Base-by-base conservation (phyloP, 2,797 vertebrate genomes). In the Microchirus variegatus region DNA sequence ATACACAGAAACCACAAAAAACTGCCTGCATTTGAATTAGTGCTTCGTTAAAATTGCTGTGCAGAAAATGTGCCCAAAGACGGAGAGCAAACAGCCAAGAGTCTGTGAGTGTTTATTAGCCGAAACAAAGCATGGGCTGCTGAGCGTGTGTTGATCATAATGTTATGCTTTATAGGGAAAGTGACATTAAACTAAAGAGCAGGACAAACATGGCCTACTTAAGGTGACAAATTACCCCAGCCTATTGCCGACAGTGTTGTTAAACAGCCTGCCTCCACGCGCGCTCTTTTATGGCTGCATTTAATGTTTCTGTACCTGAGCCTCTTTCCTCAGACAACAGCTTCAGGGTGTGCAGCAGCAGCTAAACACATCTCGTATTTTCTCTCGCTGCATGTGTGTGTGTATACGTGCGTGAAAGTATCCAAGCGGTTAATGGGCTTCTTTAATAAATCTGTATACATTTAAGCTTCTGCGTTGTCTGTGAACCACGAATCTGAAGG, bases 351-450 rank as follows among this genome's bases (percentile, higher is more conserved):
- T 37, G 57, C 53, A 59, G 75, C 47, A 53, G 63, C 64, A 22
- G 22, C n/a, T 75, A 38, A 83, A 86, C 54, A 66, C 60, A 35
- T 60, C 75, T 82, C 78, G n/a, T n/a, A n/a, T n/a, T n/a, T n/a
- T n/a, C n/a, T n/a, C n/a, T n/a, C n/a, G n/a, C n/a, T n/a, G n/a
- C n/a, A n/a, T n/a, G n/a, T n/a, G n/a, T n/a, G n/a, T n/a, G n/a
- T n/a, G n/a, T n/a, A n/a, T n/a, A n/a, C n/a, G n/a, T 37, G 56
- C 38, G 36, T 52, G 18, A 22, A 61, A 49, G 17, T 38, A 60
- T 61, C 54, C 44, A 46, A 10, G n/a, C 54, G 45, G 48, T 37
- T 83, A 80, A 87, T 76, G 64, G 70, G 41, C 43, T 72, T 66
- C 53, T 70, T 63, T 73, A 35, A 63, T 53, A 50, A 59, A 74